These are phyloP conservation scores for Gephyroberyx darwinii DNA, from an alignment of 2,797 vertebrate species.

Conservation along the genomic window DNA sequence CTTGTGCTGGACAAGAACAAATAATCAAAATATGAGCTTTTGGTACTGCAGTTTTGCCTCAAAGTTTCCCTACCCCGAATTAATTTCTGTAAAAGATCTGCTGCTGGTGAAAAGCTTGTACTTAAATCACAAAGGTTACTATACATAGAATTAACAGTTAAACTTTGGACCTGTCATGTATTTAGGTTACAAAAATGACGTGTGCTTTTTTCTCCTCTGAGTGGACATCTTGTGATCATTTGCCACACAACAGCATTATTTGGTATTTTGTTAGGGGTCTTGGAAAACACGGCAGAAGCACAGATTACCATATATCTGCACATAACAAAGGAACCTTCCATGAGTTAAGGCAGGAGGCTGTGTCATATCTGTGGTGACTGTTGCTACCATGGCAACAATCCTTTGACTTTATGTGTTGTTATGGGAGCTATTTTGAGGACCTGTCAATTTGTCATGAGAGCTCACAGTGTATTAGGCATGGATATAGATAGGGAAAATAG, in stretches of 20 bases:
- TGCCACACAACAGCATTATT: slow-evolving; percentile 57
- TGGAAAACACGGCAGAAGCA: slow-evolving; percentile 41
- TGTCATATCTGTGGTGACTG: slow-evolving; percentile 45
- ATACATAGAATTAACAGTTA: slow-evolving; percentile 18
- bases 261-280: slow-evolving; percentile 57
- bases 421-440: slow-evolving; percentile 54
- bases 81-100: slow-evolving; percentile 45
- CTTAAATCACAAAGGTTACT: slow-evolving; percentile 37
- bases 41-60: not conserved
- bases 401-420: slow-evolving; percentile 51
- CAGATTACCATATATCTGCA: slow-evolving; percentile 48
- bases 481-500: slow-evolving; percentile 51
- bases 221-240: slow-evolving; percentile 48
- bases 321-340: slow-evolving; percentile 57
- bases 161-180: slow-evolving; percentile 44
- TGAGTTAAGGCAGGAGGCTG: slow-evolving; percentile 77
- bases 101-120: slow-evolving; percentile 67
- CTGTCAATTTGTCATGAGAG: slow-evolving; percentile 45
- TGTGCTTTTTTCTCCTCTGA: slow-evolving; percentile 72
- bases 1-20: slow-evolving; percentile 27
- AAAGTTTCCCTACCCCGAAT: slow-evolving; percentile 21
- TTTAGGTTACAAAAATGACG: slow-evolving; percentile 75
- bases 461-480: slow-evolving; percentile 74
- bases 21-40: slow-evolving; percentile 46
- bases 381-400: slow-evolving; percentile 70